Conservation (phyloP, 2,888 invertebrate genomes). For the Fissipunctia ypsillon region DNA sequence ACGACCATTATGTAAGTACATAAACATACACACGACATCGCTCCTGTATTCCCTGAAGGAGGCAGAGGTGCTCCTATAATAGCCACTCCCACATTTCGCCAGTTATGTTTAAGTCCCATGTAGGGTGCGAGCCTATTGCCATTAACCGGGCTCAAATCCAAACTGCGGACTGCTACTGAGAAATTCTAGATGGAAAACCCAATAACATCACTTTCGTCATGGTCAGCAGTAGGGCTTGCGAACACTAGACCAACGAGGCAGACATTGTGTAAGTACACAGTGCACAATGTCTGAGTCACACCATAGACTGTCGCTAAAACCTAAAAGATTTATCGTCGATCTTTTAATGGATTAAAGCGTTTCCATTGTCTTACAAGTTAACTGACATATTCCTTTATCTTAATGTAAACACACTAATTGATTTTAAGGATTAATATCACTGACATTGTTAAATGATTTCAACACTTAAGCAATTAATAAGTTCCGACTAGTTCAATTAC, state of each 20-base stretch:
- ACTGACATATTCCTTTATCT: conserved; percentile 20
- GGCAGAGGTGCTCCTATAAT: too few species aligned
- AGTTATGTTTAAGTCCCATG: too few species aligned
- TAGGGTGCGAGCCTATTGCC: too few species aligned
- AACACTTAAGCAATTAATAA: conserved; percentile 20
- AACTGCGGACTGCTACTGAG: background rate
- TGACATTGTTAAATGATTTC: conserved; percentile 1
- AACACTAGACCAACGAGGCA: background rate
- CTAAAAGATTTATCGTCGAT: conserved; percentile 26
- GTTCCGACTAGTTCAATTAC: conserved; percentile 8
- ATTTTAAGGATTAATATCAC: conserved; percentile 37
- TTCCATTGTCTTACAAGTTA: conserved; percentile 30
- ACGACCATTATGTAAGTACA: background rate
- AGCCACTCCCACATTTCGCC: background rate
- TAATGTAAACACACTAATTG: conserved; percentile 49
- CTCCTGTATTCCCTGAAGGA: too few species aligned
- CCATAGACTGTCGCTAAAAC: background rate
- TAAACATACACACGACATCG: background rate
- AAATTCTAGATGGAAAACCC: background rate
- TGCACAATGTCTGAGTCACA: background rate
- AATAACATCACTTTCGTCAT: background rate
- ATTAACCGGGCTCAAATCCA: too few species aligned
- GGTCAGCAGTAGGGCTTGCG: background rate
- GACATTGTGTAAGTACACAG: too few species aligned
- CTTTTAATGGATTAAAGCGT: conserved; percentile 30